Conservation (phyloP, 2,797 vertebrate species). For the Melopsittacus undulatus region DNA sequence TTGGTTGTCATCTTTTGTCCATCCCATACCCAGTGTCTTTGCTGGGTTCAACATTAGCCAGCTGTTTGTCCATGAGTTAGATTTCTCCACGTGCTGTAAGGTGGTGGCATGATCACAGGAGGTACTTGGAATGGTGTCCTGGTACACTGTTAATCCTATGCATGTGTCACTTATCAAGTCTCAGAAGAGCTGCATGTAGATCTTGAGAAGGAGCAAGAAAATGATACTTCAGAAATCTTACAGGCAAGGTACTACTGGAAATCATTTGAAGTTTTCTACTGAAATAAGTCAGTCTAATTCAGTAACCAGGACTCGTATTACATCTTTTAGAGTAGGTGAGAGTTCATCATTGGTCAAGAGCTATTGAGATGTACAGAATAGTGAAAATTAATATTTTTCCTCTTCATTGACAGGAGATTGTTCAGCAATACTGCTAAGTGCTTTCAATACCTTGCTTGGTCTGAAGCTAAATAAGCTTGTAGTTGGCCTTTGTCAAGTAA, state of each 20-base stretch:
- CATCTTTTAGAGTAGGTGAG: neutral
- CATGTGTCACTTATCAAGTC: neutral
- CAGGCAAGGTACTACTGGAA: neutral
- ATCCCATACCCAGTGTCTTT: neutral
- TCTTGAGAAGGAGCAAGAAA: neutral
- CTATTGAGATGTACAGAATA: neutral
- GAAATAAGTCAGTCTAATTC: neutral
- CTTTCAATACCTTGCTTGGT: neutral
- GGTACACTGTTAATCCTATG: neutral
- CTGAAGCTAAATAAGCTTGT: neutral
- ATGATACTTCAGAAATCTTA: conserved; percentile 5
- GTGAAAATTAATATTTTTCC: neutral
- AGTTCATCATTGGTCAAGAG: neutral
- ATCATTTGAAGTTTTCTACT: neutral
- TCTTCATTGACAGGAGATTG: neutral
- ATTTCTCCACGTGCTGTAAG: neutral
- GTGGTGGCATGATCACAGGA: neutral
- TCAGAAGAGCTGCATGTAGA: neutral
- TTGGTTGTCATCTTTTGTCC: neutral
- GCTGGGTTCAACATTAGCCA: neutral
- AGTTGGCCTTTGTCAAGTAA: neutral
- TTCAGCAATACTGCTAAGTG: neutral
- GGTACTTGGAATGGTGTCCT: neutral
- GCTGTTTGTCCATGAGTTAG: neutral
- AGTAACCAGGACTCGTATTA: neutral